These are phyloP conservation scores for Acipenser ruthenus DNA, from an alignment of 2,797 vertebrate genomes.

Conservation along the genomic window DNA sequence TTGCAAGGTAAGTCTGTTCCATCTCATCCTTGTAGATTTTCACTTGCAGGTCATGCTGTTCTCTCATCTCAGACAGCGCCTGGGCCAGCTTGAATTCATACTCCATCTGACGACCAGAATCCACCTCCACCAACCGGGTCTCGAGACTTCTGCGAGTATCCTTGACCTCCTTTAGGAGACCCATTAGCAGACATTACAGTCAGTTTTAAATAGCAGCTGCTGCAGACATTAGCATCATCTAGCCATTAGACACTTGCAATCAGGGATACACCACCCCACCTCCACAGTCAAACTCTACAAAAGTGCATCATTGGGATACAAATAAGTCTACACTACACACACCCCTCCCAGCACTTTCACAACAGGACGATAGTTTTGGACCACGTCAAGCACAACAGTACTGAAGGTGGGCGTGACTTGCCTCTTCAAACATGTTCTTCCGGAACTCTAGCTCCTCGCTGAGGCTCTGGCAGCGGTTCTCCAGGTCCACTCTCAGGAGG, in stretches of 20 bases:
- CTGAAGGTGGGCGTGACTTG: slow-evolving; percentile 33
- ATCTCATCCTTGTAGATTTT: slow-evolving; percentile 75
- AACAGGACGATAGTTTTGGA: background rate
- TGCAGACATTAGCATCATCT: too few species aligned
- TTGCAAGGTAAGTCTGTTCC: slow-evolving; percentile 67
- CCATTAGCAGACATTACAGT: background rate
- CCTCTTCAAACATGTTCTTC: slow-evolving; percentile 81
- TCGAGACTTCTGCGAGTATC: slow-evolving; percentile 67
- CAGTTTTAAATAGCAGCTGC: too few species aligned
- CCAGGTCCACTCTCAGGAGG: slow-evolving; percentile 74
- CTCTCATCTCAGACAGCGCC: slow-evolving; percentile 69
- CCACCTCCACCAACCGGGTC: slow-evolving; percentile 68
- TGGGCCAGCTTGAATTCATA: slow-evolving; percentile 75
- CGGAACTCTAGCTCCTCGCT: slow-evolving; percentile 78
- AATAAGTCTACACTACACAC: too few species aligned
- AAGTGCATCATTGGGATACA: too few species aligned
- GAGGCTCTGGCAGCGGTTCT: slow-evolving; percentile 85
- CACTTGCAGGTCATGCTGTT: slow-evolving; percentile 75
- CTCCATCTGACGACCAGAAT: slow-evolving; percentile 69
- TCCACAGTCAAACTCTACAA: too few species aligned
- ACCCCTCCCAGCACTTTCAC: background rate
- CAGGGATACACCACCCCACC: too few species aligned
- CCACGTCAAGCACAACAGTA: background rate
- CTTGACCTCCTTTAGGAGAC: slow-evolving; percentile 70
- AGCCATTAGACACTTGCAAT: too few species aligned